Evolutionary conservation across 2,888 invertebrate genomes (phyloP).

Genomic region (Scaptomyza parva): DNA sequence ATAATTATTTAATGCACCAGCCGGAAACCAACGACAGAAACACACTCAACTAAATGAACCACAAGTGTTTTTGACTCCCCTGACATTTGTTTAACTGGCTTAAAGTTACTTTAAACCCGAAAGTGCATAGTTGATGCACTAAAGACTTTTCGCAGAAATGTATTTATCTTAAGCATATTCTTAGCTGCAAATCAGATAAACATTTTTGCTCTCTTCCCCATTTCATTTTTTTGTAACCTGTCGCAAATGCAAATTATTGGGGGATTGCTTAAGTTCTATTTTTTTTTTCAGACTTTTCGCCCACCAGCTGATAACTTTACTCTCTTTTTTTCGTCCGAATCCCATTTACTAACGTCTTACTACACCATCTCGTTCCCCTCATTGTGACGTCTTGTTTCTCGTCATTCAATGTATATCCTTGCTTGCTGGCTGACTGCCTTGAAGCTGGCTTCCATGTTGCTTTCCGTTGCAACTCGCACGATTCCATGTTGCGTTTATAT

Average conservation of each 20-base stretch:
- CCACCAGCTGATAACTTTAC: slow-evolving; percentile 12
- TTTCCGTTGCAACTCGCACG: slow-evolving; percentile 55
- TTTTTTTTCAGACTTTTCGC: neutral
- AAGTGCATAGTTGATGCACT: neutral
- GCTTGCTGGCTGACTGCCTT: too few relatives aligned
- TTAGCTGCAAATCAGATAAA: slow-evolving; percentile 12
- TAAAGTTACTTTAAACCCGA: slow-evolving; percentile 2
- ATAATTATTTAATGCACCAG: slow-evolving; percentile 36
- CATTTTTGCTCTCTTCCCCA: neutral
- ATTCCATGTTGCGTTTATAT: slow-evolving; percentile 74
- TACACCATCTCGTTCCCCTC: neutral
- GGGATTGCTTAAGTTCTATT: slow-evolving; percentile 19
- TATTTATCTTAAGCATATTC: slow-evolving; percentile 1
- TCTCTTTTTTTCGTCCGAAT: slow-evolving; percentile 12
- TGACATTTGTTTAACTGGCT: neutral
- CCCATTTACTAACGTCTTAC: slow-evolving; percentile 26
- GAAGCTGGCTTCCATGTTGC: slow-evolving; percentile 26
- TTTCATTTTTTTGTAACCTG: slow-evolving; percentile 1
- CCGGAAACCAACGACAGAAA: slow-evolving; percentile 28
- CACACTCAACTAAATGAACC: slow-evolving; percentile 3
- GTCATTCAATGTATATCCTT: slow-evolving; percentile 34
- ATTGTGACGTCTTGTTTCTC: slow-evolving; percentile 23
- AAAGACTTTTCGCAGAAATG: neutral
- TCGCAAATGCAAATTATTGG: slow-evolving; percentile 23
- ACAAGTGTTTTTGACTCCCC: slow-evolving; percentile 5